Conservation (phyloP, 2,888 invertebrate genomes). For the Melipona bicolor region DNA sequence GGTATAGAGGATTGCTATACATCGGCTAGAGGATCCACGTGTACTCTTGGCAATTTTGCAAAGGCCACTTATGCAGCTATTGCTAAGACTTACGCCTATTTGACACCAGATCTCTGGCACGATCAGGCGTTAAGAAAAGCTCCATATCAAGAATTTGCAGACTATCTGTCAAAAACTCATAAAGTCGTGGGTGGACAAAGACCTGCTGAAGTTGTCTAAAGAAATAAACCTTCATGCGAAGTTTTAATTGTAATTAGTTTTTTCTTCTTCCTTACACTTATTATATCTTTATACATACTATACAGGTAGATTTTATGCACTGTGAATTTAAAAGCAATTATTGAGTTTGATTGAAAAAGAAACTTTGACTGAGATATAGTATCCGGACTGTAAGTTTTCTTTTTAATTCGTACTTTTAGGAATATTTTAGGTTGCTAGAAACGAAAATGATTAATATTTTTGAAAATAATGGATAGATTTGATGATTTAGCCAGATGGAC, state of each 20-base stretch:
- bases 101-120: conserved; percentile 99
- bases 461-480: too few relatives aligned
- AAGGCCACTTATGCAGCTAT: conserved; percentile 99
- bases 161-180: conserved; percentile 91
- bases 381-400: too few relatives aligned
- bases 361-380: too few relatives aligned
- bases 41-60: conserved; percentile 99
- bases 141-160: conserved; percentile 98
- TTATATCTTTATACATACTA: background rate
- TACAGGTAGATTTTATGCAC: background rate
- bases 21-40: conserved; percentile 98
- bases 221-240: conserved; percentile 68
- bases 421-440: too few relatives aligned
- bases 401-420: too few relatives aligned
- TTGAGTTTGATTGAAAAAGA: conserved; percentile 86
- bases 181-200: conserved; percentile 84
- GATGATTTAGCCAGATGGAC: too few relatives aligned
- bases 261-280: background rate
- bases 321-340: conserved; percentile 86
- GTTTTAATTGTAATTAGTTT: conserved; percentile 20
- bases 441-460: too few relatives aligned
- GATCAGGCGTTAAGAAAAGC: conserved; percentile 96
- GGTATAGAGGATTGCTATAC: conserved; percentile 99
- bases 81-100: conserved; percentile 98
- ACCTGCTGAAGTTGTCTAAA: conserved; percentile 79